Conservation (phyloP, 1,140 invertebrate genomes). For the Drosophila kurseongensis region DNA sequence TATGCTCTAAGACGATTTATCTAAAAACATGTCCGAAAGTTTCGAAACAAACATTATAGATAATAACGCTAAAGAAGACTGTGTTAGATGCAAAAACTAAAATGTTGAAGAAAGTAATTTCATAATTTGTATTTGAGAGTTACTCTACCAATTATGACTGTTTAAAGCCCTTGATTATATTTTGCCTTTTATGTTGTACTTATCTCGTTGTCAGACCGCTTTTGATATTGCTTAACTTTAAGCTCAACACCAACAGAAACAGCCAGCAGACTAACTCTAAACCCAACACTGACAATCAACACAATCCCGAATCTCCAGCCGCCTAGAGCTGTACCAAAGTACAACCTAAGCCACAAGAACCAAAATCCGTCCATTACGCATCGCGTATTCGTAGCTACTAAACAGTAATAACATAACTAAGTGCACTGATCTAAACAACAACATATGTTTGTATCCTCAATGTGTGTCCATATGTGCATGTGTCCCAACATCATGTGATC, state of each 20-base stretch:
- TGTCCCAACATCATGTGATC: constrained; percentile 24
- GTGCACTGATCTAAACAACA: constrained; percentile 18
- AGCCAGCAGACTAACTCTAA: constrained; percentile 40
- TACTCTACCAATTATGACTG: neutral
- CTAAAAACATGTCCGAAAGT: no score
- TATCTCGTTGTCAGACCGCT: constrained; percentile 69
- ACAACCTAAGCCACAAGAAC: constrained; percentile 8
- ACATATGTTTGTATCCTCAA: constrained; percentile 41
- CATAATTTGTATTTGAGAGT: no score
- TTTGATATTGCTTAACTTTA: constrained; percentile 66
- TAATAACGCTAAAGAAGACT: no score
- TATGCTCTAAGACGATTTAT: no score
- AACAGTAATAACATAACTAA: constrained; percentile 18
- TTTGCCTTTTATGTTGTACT: constrained; percentile 57
- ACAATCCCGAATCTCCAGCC: constrained; percentile 31
- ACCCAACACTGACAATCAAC: constrained; percentile 40
- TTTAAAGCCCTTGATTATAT: constrained; percentile 1
- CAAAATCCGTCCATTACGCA: constrained; percentile 30
- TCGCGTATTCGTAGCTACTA: constrained; percentile 9
- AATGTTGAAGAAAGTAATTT: no score
- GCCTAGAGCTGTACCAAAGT: constrained; percentile 10
- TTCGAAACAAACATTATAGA: no score
- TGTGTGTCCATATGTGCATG: constrained; percentile 45
- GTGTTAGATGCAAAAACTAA: no score
- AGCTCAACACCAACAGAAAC: constrained; percentile 37